Conservation (phyloP, 2,888 invertebrate genomes). For the Polyploca ridens region DNA sequence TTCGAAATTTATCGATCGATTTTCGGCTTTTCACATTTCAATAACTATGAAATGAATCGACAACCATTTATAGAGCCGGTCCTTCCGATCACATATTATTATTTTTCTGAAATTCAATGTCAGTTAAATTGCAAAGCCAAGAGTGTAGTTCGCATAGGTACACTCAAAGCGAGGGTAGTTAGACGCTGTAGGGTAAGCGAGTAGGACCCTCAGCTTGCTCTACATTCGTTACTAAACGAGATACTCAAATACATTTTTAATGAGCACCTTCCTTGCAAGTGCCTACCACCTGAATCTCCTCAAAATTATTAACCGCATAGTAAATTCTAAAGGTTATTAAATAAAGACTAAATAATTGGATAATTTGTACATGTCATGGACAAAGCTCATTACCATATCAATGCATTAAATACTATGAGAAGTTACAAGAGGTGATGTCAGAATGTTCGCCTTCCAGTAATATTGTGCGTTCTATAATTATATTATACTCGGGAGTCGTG, state of each 20-base stretch:
- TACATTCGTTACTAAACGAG: slow-evolving; percentile 57
- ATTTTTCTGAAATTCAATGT: background rate
- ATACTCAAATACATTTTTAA: slow-evolving; percentile 60
- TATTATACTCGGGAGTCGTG: slow-evolving; percentile 68
- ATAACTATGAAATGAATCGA: background rate
- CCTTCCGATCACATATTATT: background rate
- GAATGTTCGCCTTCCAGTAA: slow-evolving; percentile 63
- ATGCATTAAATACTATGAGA: slow-evolving; percentile 10
- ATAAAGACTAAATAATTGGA: slow-evolving; percentile 9
- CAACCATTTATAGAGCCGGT: background rate
- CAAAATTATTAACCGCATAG: slow-evolving; percentile 32
- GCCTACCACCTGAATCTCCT: slow-evolving; percentile 22
- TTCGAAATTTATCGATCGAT: no score
- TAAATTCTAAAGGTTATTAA: slow-evolving; percentile 8
- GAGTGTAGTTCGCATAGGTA: background rate
- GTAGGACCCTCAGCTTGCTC: slow-evolving; percentile 54
- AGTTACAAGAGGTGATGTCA: slow-evolving; percentile 60
- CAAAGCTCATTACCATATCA: slow-evolving; percentile 13
- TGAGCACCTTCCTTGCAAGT: slow-evolving; percentile 41
- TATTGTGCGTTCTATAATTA: slow-evolving; percentile 72
- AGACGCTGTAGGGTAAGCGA: slow-evolving; percentile 33
- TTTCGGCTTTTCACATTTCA: no score
- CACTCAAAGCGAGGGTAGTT: slow-evolving; percentile 34
- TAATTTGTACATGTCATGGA: slow-evolving; percentile 25
- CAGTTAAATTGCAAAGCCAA: background rate